Conservation (phyloP, 2,113 vertebrate species). For the Gnathonemus echidnorhynchus region DNA sequence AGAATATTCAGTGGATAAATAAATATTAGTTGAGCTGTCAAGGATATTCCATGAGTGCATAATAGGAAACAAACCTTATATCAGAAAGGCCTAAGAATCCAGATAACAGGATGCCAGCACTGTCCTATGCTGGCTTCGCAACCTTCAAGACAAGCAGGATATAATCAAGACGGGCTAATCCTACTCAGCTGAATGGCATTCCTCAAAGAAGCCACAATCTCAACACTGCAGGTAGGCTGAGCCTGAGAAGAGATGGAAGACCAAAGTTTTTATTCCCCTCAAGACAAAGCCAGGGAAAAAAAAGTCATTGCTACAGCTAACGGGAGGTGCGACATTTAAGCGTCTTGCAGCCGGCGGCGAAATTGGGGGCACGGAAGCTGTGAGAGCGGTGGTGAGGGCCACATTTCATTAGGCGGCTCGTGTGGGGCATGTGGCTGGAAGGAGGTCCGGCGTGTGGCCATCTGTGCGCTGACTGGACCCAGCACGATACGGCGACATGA, state of each 20-base stretch:
- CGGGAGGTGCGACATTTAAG: not conserved
- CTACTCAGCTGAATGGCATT: conserved; percentile 8
- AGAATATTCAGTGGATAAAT: not conserved
- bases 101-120: not conserved
- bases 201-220: not conserved
- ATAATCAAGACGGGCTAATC: not conserved
- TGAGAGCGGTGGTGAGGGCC: not conserved
- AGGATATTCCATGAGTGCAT: not conserved
- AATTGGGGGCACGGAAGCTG: not conserved
- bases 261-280: not conserved
- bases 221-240: not conserved
- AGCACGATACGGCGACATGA: not conserved
- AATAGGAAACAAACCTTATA: not conserved
- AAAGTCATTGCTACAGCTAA: not conserved
- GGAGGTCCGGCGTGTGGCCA: not conserved
- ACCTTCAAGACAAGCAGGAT: not conserved
- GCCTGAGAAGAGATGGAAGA: not conserved
- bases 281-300: not conserved
- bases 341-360: not conserved
- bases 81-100: not conserved
- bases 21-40: not conserved
- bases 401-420: not conserved
- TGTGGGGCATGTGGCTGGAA: not conserved
- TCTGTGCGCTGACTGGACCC: conserved; percentile 1
- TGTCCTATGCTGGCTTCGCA: not conserved